Evolutionary conservation across 2,113 vertebrate genomes (phyloP), one percentile per base, ranked within the genome.

Genomic region (Lathamus discolor): DNA sequence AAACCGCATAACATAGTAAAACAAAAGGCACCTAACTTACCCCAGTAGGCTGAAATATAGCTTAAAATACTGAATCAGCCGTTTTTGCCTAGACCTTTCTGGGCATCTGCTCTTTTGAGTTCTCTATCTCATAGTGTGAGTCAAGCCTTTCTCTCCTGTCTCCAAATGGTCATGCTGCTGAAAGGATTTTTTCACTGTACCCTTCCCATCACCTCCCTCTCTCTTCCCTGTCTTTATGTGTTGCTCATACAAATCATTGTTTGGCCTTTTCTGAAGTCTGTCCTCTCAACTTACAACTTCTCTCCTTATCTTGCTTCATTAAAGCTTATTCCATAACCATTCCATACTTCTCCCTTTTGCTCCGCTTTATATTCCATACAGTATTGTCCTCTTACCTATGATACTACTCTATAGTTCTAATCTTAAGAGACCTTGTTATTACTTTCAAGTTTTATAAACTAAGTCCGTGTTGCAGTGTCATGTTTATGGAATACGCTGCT

Each of bases 1-100:
- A 96, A 97, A 95, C 94, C 80, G 88, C 93, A 95, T 96, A 96
- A 94, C 95, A 97, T 95, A 97, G 95, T 97, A 97, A 96, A 96
- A 97, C 79, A 95, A 97, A 96, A 97, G 94, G 95, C 95, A 97
- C 95, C 93, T 95, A 88, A 91, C 83, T 77, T 93, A 82, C 57
- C 68, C 61, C 52, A 20, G 35, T 44, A 92, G 73, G 31, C 11
- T 78, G 79, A 17, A 41, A 46, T 59, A 2, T 19, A 64, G 54
- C 55, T 78, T 90, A 10, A 70, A 81, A 64, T 64, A 18, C 12
- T 3, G 5, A 63, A 41, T 83, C 49, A 61, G 25, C 10, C 69
- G 33, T 10, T 78, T 88, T 48, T n/a, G 62, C 35, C 6, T 75
- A 8, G 29, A 51, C 23, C 51, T 68, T 41, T 33, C 22, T 59